A percentile compares a stretch with the other conserved stretches of the same genome.
Evolutionary conservation across 2,888 invertebrate species (phyloP).

Genomic region (Xestia ashworthii): DNA sequence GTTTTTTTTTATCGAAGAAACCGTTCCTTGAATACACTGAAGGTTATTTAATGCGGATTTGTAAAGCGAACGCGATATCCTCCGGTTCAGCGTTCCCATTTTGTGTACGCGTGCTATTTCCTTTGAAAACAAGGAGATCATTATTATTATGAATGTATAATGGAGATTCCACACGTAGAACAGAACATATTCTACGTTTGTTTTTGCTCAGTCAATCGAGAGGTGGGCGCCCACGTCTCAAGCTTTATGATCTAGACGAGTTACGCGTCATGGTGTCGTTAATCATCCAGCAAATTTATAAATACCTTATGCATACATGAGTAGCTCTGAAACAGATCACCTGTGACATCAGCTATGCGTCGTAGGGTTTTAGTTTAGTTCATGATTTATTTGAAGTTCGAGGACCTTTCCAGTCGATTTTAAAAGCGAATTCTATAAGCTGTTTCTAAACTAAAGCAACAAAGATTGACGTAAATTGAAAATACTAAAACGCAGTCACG

Average conservation of each 20-base stretch:
- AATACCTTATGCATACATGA: conserved; percentile 59
- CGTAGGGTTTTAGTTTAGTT: conserved; percentile 11
- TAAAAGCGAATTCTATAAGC: background rate
- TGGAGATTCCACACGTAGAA: conserved; percentile 30
- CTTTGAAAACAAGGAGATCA: conserved; percentile 43
- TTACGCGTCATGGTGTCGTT: conserved; percentile 59
- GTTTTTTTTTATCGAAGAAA: conserved; percentile 22
- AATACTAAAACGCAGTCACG: background rate
- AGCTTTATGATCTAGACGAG: conserved; percentile 64
- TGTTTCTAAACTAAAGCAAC: background rate
- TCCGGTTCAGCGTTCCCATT: conserved; percentile 33
- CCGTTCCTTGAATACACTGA: conserved; percentile 20
- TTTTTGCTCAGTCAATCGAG: conserved; percentile 56
- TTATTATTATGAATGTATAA: conserved; percentile 32
- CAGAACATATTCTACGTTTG: conserved; percentile 43
- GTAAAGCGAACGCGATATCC: conserved; percentile 11
- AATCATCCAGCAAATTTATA: conserved; percentile 65
- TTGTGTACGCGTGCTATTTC: conserved; percentile 12
- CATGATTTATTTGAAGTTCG: conserved; percentile 14
- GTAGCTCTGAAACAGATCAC: conserved; percentile 38
- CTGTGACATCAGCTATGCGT: conserved; percentile 30
- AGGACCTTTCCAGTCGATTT: conserved; percentile 8
- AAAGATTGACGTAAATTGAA: background rate
- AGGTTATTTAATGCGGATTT: conserved; percentile 14
- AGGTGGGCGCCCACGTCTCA: conserved; percentile 43